Evolutionary conservation across 2,113 vertebrate species (phyloP), one percentile per base, ranked within the genome.

Genomic region (Tupaia chinensis): DNA sequence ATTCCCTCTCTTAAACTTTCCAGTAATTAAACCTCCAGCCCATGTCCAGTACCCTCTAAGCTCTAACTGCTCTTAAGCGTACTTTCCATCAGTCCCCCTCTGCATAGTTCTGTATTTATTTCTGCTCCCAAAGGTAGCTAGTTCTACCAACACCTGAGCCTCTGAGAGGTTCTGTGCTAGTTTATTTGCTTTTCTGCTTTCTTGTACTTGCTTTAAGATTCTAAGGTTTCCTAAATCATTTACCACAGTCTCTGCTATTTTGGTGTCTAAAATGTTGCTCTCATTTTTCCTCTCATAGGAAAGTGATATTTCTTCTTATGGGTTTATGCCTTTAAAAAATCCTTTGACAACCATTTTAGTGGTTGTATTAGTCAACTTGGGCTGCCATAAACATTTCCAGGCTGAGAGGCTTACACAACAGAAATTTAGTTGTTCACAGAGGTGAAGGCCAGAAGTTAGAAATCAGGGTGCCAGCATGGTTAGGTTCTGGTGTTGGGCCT

Each of bases 171-270:
- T 61, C 27, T 74, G 0, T 53, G 68, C 1, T 82, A 54, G 13
- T 68, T 56, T 19, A 23, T 0, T 53, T 83, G 29, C 44, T 72
- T 93, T 92, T 80, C 66, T 16, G 25, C 58, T 60, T 80, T 86
- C 27, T 19, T 78, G 16, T 0, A 9, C 4, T 90, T 85, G 63
- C 44, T 66, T 80, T 56, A 73, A 34, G 69, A 77, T 87, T 74
- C 54, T 54, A 88, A 78, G 60, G 25, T 86, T 34, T 63, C 56
- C 23, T 63, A 20, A 95, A 19, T 84, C 4, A 56, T 0, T 96
- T 94, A 86, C 65, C 8, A 53, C 23, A 56, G 73, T 93, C 69
- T 86, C 23, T 87, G 15, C 53, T 92, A 8, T 93, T 77, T 89
- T 91, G 61, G 17, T 72, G 79, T 68, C 53, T 16, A 60, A 54